Percentiles rank a stretch among this genome's conserved stretches.
phyloP scores from a whole-genome alignment of 2,888 invertebrate species.

The Ophion ellenae region DNA sequence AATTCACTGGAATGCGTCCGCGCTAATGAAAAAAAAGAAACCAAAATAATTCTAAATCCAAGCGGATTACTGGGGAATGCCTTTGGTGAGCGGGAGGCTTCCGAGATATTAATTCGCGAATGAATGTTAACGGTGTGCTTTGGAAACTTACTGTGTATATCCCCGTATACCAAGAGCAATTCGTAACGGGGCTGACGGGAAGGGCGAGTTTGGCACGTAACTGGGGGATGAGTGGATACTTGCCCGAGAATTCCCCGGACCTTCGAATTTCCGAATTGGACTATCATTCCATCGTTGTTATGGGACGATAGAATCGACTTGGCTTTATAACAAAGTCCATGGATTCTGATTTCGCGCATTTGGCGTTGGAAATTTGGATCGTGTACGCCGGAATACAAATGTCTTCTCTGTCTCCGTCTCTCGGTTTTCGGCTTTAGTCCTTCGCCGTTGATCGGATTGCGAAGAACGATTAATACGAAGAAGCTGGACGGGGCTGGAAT shows the following conservation, averaged over 20 bases:
- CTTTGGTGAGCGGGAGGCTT: constrained; percentile 31
- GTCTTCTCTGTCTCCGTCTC: not conserved
- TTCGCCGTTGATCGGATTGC: constrained; percentile 36
- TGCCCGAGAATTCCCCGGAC: constrained; percentile 60
- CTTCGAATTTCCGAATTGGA: constrained; percentile 62
- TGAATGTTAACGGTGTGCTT: constrained; percentile 38
- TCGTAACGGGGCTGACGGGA: not conserved
- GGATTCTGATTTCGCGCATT: constrained; percentile 43
- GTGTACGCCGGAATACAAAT: constrained; percentile 48
- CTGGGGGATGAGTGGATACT: constrained; percentile 34
- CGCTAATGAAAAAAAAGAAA: not conserved
- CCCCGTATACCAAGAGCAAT: constrained; percentile 6
- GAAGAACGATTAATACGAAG: constrained; percentile 50
- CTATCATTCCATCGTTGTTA: constrained; percentile 52
- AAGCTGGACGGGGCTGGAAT: not conserved
- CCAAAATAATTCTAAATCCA: constrained; percentile 25
- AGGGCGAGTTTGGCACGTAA: constrained; percentile 37
- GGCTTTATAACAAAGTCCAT: constrained; percentile 22
- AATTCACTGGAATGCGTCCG: not conserved
- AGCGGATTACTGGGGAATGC: constrained; percentile 45
- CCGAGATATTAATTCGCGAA: constrained; percentile 54
- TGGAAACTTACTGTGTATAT: constrained; percentile 30
- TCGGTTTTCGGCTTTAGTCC: not conserved
- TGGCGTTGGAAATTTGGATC: constrained; percentile 47
- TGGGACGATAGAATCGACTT: constrained; percentile 19